phyloP scores from a whole-genome alignment of 1,140 invertebrate genomes.

The Scaptodrosophila lebanonensis region DNA sequence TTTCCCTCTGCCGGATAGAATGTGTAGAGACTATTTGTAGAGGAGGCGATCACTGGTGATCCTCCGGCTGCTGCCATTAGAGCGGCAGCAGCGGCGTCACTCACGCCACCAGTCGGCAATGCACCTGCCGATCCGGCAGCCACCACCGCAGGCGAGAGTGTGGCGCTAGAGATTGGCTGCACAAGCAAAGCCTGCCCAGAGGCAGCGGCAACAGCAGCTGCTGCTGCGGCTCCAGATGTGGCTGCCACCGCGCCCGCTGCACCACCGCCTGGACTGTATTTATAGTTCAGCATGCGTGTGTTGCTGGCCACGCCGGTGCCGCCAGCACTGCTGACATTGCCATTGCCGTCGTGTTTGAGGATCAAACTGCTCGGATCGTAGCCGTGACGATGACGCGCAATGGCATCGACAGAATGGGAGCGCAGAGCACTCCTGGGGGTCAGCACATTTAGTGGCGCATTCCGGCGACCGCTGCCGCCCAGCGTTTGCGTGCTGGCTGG shows the following conservation, averaged over 20 bases:
- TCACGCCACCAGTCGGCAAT: conserved; percentile 37
- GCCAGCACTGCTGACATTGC: conserved; percentile 45
- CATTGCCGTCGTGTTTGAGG: conserved; percentile 65
- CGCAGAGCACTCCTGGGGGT: conserved; percentile 44
- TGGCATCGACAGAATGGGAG: conserved; percentile 70
- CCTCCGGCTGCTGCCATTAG: conserved; percentile 32
- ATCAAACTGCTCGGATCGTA: conserved; percentile 68
- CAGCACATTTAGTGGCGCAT: conserved; percentile 30
- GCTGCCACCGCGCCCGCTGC: conserved; percentile 9
- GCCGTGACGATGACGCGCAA: conserved; percentile 60
- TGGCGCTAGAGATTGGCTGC: conserved; percentile 72
- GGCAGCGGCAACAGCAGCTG: conserved; percentile 34
- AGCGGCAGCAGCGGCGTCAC: conserved; percentile 35
- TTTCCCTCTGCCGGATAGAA: conserved; percentile 76
- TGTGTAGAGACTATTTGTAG: conserved; percentile 74
- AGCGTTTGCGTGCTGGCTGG: conserved; percentile 2
- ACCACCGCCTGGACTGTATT: conserved; percentile 21
- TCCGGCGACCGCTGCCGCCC: conserved; percentile 34
- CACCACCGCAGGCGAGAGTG: conserved; percentile 48
- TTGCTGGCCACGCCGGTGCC: conserved; percentile 14
- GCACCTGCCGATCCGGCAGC: conserved; percentile 41
- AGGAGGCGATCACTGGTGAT: conserved; percentile 70
- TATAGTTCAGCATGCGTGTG: conserved; percentile 68
- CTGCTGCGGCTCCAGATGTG: conserved; percentile 12
- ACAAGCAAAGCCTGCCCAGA: conserved; percentile 61